Conservation (phyloP, 2,797 vertebrate species). For the Sebastes kiyomatsui region DNA sequence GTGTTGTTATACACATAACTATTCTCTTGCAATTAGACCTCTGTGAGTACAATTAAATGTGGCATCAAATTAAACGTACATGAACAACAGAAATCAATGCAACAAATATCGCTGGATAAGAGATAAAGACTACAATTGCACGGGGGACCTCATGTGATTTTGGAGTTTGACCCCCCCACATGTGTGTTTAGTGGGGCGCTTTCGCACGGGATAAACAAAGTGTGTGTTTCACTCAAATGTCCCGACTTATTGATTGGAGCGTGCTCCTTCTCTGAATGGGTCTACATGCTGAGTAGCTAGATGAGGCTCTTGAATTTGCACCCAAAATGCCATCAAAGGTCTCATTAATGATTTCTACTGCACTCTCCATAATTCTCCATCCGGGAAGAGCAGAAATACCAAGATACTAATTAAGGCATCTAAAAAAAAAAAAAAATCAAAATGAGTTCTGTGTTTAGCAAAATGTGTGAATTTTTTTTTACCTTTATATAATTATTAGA, state of each 20-base stretch:
- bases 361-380: not conserved
- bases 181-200: not conserved
- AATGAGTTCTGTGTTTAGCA: not conserved
- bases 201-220: conserved; percentile 37
- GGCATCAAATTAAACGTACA: not conserved
- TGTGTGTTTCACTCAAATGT: conserved; percentile 41
- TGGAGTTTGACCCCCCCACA: conserved; percentile 3
- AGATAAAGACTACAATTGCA: not conserved
- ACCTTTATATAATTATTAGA: not conserved
- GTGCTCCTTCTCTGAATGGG: conserved; percentile 28
- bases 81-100: not conserved
- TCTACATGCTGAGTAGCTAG: conserved; percentile 41
- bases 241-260: conserved; percentile 38
- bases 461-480: not conserved
- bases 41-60: not conserved
- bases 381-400: not conserved
- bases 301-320: conserved; percentile 36
- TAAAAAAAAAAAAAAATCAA: not conserved
- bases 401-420: not conserved
- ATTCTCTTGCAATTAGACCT: not conserved
- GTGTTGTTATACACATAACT: not conserved
- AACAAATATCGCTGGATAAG: not conserved
- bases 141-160: not conserved
- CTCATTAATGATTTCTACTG: conserved; percentile 44
- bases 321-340: conserved; percentile 55